Conservation (phyloP, 2,113 vertebrate species). For the Mystacornis crossleyi region DNA sequence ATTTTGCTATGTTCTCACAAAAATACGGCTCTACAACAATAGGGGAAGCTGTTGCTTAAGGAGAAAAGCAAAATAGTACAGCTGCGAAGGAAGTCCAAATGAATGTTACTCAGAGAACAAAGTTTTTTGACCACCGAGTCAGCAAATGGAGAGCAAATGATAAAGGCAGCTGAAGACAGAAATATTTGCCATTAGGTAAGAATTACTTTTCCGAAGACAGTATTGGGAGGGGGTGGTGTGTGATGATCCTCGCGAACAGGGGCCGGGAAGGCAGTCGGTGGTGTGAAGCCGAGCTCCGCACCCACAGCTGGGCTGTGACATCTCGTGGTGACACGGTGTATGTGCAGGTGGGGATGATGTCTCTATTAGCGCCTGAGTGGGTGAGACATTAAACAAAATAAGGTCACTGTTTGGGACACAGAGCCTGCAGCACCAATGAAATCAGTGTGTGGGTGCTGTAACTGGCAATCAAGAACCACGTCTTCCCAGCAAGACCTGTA, state of each 20-base stretch:
- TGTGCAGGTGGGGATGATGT: background rate
- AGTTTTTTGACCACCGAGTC: background rate
- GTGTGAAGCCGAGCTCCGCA: background rate
- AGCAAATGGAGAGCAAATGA: background rate
- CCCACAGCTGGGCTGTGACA: conserved; percentile 56
- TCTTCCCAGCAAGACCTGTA: background rate
- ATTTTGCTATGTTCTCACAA: background rate
- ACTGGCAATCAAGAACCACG: background rate
- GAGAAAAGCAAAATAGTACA: background rate
- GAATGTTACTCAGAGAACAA: background rate
- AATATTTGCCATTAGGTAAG: background rate
- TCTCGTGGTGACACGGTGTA: conserved; percentile 45
- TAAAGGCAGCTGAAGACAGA: background rate
- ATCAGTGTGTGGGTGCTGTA: background rate
- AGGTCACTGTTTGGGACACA: background rate
- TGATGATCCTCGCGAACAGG: background rate
- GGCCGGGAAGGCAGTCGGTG: background rate
- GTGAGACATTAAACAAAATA: background rate
- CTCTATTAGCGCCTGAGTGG: background rate
- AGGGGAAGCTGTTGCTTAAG: background rate
- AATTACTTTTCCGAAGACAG: background rate
- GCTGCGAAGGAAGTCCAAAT: background rate
- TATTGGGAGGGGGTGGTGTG: background rate
- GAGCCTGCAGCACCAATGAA: background rate
- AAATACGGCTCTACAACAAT: background rate